Conservation (phyloP, 64 coral and sea anemone species). For the Montipora cactus region DNA sequence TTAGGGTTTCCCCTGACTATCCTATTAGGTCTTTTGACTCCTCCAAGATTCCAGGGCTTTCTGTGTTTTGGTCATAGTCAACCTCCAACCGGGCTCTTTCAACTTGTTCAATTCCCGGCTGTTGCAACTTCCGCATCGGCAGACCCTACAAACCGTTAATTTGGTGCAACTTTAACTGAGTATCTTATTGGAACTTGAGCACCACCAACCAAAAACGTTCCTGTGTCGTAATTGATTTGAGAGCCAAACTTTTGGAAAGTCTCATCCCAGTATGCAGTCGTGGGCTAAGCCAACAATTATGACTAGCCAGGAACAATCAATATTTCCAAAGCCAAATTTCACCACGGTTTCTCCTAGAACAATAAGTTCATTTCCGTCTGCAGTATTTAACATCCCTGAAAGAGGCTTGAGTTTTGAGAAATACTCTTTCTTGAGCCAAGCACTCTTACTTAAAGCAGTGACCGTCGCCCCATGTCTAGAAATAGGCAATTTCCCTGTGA, state of each 20-base stretch:
- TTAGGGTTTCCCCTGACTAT: neutral
- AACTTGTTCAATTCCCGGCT: conserved; percentile 56
- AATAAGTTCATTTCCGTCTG: conserved; percentile 21
- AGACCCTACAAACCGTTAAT: conserved; percentile 40
- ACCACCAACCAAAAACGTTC: neutral
- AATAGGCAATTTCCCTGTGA: conserved; percentile 12
- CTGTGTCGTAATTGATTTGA: conserved; percentile 65
- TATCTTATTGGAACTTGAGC: conserved; percentile 60
- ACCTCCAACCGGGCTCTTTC: conserved; percentile 41
- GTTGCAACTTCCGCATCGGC: conserved; percentile 22
- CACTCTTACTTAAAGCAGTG: conserved; percentile 31
- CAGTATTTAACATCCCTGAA: conserved; percentile 1
- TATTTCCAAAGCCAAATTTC: conserved; percentile 58
- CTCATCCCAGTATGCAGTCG: conserved; percentile 63
- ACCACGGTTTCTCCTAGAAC: conserved; percentile 67
- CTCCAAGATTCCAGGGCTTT: conserved; percentile 56
- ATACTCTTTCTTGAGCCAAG: conserved; percentile 25
- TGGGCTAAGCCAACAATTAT: conserved; percentile 55
- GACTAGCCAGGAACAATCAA: conserved; percentile 62
- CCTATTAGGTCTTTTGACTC: conserved; percentile 26
- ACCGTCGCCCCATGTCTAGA: too few relatives aligned
- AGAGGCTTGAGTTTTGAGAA: neutral
- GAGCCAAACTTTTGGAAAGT: conserved; percentile 63
- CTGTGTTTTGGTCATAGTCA: conserved; percentile 68
- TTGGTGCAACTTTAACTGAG: neutral